These are phyloP conservation scores for Rhamnusium bicolor DNA, from an alignment of 2,888 invertebrate genomes.

Conservation along the genomic window DNA sequence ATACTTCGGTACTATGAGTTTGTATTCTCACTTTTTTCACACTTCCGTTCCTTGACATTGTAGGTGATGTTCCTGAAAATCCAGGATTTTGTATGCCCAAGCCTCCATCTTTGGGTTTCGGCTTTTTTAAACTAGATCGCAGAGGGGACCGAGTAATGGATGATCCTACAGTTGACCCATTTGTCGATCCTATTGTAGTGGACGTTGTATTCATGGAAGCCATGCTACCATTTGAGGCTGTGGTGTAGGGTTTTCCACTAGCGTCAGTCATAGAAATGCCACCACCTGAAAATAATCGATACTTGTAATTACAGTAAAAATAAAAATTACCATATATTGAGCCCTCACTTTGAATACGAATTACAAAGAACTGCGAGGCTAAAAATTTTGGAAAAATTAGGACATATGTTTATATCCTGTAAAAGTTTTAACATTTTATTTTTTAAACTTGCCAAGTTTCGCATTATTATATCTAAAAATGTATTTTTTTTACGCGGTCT, in stretches of 20 bases:
- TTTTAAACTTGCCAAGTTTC: too few species aligned
- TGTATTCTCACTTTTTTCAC: conserved; percentile 94
- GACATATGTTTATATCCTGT: too few species aligned
- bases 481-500: too few species aligned
- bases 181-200: conserved; percentile 76
- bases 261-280: conserved; percentile 88
- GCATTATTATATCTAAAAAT: too few species aligned
- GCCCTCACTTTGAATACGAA: too few species aligned
- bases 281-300: conserved; percentile 51
- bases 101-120: conserved; percentile 75
- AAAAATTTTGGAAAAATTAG: too few species aligned
- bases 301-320: too few species aligned
- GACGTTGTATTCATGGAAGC: conserved; percentile 83
- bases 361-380: too few species aligned
- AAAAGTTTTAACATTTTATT: too few species aligned
- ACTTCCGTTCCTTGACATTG: conserved; percentile 87
- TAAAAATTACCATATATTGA: too few species aligned
- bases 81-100: conserved; percentile 91
- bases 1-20: conserved; percentile 93
- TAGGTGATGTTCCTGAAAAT: conserved; percentile 88
- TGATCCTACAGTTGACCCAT: conserved; percentile 72
- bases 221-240: conserved; percentile 76
- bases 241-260: conserved; percentile 86
- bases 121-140: conserved; percentile 87
- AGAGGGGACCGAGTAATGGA: conserved; percentile 76